Conservation (phyloP, 2,113 vertebrate genomes). For the Bujurquina vittata region DNA sequence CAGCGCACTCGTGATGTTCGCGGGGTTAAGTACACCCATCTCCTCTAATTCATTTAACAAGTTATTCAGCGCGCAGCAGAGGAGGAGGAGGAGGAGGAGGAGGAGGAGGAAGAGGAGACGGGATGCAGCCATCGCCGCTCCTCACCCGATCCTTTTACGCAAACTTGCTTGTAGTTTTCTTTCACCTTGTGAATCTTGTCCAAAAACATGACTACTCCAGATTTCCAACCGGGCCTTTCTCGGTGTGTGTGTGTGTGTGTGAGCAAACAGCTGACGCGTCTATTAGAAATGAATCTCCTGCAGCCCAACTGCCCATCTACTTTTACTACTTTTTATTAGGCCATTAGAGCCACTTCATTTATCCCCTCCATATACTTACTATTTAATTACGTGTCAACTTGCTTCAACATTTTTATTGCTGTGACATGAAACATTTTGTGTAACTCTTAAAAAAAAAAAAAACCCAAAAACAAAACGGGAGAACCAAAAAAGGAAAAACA, state of each 20-base stretch:
- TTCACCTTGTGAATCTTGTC: background rate
- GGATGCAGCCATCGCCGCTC: conserved; percentile 34
- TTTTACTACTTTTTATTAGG: conserved; percentile 67
- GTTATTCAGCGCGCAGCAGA: conserved; percentile 36
- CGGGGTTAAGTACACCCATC: conserved; percentile 57
- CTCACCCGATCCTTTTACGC: background rate
- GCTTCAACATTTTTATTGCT: conserved; percentile 50
- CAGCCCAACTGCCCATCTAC: conserved; percentile 55
- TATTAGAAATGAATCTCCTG: conserved; percentile 29
- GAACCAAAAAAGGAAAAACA: too few species aligned
- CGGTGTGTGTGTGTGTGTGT: background rate
- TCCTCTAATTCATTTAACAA: conserved; percentile 61
- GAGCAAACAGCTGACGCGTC: conserved; percentile 41
- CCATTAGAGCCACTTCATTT: conserved; percentile 61
- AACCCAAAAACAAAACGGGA: too few species aligned
- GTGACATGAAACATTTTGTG: conserved; percentile 28
- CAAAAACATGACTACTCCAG: background rate
- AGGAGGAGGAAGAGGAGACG: too few species aligned
- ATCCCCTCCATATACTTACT: conserved; percentile 50
- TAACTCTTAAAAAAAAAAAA: background rate
- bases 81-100: background rate
- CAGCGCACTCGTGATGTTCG: conserved; percentile 53
- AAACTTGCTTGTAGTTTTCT: background rate
- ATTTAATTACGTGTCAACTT: conserved; percentile 65
- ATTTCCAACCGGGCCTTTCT: background rate